These are phyloP conservation scores for Diorhabda elongata DNA, from an alignment of 1,140 invertebrate species.

Conservation along the genomic window DNA sequence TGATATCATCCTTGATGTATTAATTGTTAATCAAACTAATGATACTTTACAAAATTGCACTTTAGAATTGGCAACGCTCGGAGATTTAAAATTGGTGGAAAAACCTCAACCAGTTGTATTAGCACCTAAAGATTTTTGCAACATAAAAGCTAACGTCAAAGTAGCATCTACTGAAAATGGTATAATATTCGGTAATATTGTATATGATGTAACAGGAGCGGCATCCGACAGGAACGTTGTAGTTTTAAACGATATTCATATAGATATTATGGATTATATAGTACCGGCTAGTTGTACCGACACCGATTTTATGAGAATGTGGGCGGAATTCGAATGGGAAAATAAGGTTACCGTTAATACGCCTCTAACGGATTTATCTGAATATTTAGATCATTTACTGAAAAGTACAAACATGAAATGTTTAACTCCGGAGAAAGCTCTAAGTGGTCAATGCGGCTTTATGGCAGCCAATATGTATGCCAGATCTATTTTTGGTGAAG, in stretches of 20 bases:
- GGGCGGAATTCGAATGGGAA: slow-evolving; percentile 99
- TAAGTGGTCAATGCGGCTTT: slow-evolving; percentile 95
- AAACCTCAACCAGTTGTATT: slow-evolving; percentile 93
- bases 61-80: slow-evolving; percentile 93
- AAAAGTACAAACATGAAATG: slow-evolving; percentile 99
- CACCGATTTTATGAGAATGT: slow-evolving; percentile 96
- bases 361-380: slow-evolving; percentile 84
- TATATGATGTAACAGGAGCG: slow-evolving; percentile 92
- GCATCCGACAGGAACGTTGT: slow-evolving; percentile 94
- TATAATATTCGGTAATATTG: slow-evolving; percentile 99
- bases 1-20: slow-evolving; percentile 94
- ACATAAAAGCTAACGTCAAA: slow-evolving; percentile 96
- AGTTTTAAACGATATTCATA: slow-evolving; percentile 97
- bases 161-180: slow-evolving; percentile 96
- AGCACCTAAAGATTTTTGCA: slow-evolving; percentile 94
- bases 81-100: slow-evolving; percentile 96
- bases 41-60: slow-evolving; percentile 98
- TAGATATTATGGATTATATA: slow-evolving; percentile 99
- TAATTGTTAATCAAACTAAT: slow-evolving; percentile 96
- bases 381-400: slow-evolving; percentile 89
- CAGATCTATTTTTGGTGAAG: slow-evolving; percentile 98
- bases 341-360: slow-evolving; percentile 98
- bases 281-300: slow-evolving; percentile 94
- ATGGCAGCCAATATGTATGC: slow-evolving; percentile 99
- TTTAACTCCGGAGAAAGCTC: slow-evolving; percentile 91